Evolutionary conservation across 1,140 invertebrate genomes (phyloP), one percentile per base, ranked within the genome.

Genomic region (Mylabris phalerata): DNA sequence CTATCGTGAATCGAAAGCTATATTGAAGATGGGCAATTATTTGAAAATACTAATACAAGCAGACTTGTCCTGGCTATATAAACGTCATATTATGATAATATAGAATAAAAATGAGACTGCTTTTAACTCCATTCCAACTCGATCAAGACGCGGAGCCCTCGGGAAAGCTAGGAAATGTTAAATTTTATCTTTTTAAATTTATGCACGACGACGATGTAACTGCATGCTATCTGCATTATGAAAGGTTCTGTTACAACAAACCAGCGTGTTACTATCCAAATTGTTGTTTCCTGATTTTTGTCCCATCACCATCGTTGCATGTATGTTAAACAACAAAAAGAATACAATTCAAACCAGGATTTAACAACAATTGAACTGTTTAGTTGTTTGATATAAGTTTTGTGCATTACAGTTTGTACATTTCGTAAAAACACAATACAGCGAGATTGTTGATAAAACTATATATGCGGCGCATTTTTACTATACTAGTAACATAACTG

Each of bases 11-110:
- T 19, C 19, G 19, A 32, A 7, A 32, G 32, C 7, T 32, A 7
- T 32, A 7, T 32, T 32, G 32, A 5, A 1, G 4, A 32, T 1
- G 4, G 32, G 32, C 32, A 32, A 32, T 32, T 32, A 32, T 32
- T 32, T 32, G 32, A 32, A 7, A 32, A 5, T 4, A 5, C 7
- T 32, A 32, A 32, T 32, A 32, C 2, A 32, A 4, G 32, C 19
- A 32, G 32, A 32, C 32, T 32, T 32, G 32, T 32, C 32, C 32
- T 32, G 32, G 32, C 4, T 1, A 19, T 45, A 58, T 61, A 57
- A 58, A 61, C 38, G 60, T 61, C 55, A 61, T 55, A 61, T 61
- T 61, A 61, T 61, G 50, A 58, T 61, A 61, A 61, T 51, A 45
- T 45, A 39, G 48, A 39, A 44, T 38, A 46, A 54, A 54, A 58